phyloP scores from a whole-genome alignment of 2,888 invertebrate species.

The Oegoconia quadripuncta region DNA sequence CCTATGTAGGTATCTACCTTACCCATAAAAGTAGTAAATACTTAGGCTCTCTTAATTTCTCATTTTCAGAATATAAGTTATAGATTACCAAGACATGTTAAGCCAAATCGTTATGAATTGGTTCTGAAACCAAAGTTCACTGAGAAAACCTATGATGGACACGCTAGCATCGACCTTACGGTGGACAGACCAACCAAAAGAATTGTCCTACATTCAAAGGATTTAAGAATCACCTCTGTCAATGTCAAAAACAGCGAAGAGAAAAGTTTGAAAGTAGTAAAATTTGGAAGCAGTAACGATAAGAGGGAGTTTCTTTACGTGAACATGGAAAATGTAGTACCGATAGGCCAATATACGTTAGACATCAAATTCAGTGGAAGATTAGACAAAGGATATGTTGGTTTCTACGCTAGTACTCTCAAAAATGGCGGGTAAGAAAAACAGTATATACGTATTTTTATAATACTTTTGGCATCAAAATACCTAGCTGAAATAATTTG shows the following conservation, averaged over 20 bases:
- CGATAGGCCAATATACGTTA: slow-evolving; percentile 48
- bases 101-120: slow-evolving; percentile 84
- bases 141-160: slow-evolving; percentile 77
- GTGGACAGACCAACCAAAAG: slow-evolving; percentile 55
- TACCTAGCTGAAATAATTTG: too few species aligned
- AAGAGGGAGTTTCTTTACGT: slow-evolving; percentile 60
- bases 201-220: slow-evolving; percentile 81
- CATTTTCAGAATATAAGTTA: slow-evolving; percentile 41
- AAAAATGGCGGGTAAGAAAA: slow-evolving; percentile 69
- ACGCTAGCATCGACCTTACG: slow-evolving; percentile 76
- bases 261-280: slow-evolving; percentile 17
- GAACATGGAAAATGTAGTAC: slow-evolving; percentile 42
- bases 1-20: too few species aligned
- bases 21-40: not conserved
- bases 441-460: too few species aligned
- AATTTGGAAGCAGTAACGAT: slow-evolving; percentile 27
- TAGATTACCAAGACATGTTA: slow-evolving; percentile 76
- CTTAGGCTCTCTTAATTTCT: not conserved
- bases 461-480: not conserved
- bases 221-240: slow-evolving; percentile 65
- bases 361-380: slow-evolving; percentile 70
- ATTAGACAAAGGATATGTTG: slow-evolving; percentile 69
- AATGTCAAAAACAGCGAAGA: slow-evolving; percentile 28
- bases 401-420: slow-evolving; percentile 78
- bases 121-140: slow-evolving; percentile 82